Evolutionary conservation across 2,113 vertebrate species (phyloP).

Genomic region (Globicephala melas): DNA sequence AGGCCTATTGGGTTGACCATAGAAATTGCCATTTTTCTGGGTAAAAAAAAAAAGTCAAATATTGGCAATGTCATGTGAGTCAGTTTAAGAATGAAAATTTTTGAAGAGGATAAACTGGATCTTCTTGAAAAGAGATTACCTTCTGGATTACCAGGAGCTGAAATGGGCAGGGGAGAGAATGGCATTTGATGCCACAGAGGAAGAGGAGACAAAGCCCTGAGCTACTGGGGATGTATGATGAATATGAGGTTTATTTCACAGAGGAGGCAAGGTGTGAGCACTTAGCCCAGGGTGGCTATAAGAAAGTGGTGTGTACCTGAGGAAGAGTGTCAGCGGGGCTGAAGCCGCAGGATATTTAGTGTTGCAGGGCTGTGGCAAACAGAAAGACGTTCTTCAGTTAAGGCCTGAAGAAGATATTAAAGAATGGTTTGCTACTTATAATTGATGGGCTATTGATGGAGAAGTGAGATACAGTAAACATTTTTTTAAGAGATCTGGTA

Average conservation of each 20-base stretch:
- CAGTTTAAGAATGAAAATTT: neutral
- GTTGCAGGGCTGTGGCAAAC: neutral
- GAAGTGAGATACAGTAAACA: neutral
- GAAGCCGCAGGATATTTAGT: neutral
- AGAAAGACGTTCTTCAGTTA: neutral
- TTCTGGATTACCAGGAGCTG: neutral
- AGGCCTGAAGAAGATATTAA: neutral
- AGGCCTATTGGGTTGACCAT: neutral
- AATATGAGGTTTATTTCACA: neutral
- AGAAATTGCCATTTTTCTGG: neutral
- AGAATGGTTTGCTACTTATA: neutral
- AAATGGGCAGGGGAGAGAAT: neutral
- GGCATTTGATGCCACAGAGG: neutral
- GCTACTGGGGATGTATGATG: neutral
- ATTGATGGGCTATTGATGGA: neutral
- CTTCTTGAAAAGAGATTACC: neutral
- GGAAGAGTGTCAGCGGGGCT: too few relatives aligned
- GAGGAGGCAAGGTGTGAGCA: neutral
- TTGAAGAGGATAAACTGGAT: neutral
- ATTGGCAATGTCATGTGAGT: neutral
- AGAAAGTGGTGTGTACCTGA: neutral
- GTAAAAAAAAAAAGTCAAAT: neutral
- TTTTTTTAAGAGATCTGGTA: neutral
- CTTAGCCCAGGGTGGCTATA: neutral
- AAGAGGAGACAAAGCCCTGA: neutral